phyloP scores from a whole-genome alignment of 2,888 invertebrate genomes.

The Pyrocoelia pectoralis region DNA sequence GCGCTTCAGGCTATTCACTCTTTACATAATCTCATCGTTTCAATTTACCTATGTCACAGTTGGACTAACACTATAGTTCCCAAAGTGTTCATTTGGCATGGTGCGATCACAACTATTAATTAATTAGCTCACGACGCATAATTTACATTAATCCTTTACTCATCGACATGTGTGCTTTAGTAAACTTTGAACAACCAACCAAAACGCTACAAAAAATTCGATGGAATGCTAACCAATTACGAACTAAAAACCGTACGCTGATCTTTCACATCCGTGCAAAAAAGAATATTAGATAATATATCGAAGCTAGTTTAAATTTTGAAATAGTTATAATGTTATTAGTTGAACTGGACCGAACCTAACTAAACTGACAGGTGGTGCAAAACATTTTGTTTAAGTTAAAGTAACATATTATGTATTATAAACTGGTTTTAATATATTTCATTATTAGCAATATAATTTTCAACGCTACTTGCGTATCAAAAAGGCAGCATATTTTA shows the following conservation, averaged over 20 bases:
- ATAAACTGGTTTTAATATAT: constrained; percentile 8
- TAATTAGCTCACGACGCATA: too few species aligned
- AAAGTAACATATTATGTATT: constrained; percentile 4
- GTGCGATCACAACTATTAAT: too few species aligned
- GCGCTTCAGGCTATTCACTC: too few species aligned
- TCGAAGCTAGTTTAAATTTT: background rate
- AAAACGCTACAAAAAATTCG: background rate
- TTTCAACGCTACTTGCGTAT: background rate
- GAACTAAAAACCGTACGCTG: background rate
- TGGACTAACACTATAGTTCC: too few species aligned
- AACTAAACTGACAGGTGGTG: background rate
- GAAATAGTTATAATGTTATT: background rate
- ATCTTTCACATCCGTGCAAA: background rate
- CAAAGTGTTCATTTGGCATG: too few species aligned
- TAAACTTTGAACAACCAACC: too few species aligned
- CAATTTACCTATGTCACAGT: too few species aligned
- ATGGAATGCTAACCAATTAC: background rate
- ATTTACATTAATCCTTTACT: too few species aligned
- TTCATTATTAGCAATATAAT: background rate
- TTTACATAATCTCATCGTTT: too few species aligned
- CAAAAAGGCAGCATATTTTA: constrained; percentile 1
- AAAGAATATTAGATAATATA: background rate
- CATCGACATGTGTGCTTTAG: too few species aligned
- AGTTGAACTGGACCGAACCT: background rate
- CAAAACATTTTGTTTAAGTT: background rate